phyloP scores from a whole-genome alignment of 2,888 invertebrate species.

The Leptinotarsa peninsularis region DNA sequence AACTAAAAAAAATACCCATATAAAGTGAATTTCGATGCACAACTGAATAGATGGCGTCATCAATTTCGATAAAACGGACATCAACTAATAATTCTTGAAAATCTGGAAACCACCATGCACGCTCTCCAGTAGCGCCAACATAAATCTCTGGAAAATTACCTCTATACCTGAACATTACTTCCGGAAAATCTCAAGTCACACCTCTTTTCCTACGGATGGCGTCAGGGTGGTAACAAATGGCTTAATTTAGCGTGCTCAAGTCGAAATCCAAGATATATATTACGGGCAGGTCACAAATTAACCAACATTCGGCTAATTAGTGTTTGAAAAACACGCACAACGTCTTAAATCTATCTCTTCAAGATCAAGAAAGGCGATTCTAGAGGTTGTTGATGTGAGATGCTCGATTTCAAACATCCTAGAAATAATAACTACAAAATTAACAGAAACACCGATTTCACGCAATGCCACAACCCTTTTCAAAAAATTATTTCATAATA shows the following conservation, averaged over 20 bases:
- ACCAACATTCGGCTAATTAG: constrained; percentile 36
- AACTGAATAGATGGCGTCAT: constrained; percentile 36
- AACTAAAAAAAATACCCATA: neutral
- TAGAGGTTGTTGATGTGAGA: neutral
- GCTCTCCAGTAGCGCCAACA: constrained; percentile 29
- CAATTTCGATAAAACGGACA: constrained; percentile 34
- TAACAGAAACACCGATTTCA: too few species aligned
- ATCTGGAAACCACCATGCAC: constrained; percentile 37
- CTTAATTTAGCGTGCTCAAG: constrained; percentile 39
- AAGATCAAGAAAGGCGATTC: constrained; percentile 21
- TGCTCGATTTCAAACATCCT: neutral
- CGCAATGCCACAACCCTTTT: too few species aligned
- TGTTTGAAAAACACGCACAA: constrained; percentile 39
- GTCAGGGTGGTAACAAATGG: constrained; percentile 39
- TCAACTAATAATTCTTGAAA: constrained; percentile 37
- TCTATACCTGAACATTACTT: constrained; percentile 42
- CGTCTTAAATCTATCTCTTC: constrained; percentile 30
- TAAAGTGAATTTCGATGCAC: constrained; percentile 13
- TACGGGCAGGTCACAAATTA: constrained; percentile 38
- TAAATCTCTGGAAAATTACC: constrained; percentile 40
- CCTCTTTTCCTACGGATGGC: constrained; percentile 40
- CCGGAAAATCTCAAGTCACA: constrained; percentile 43
- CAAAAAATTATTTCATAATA: too few species aligned
- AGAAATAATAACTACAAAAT: neutral
- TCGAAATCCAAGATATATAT: constrained; percentile 41